A percentile compares a stretch with the other conserved stretches of the same genome.
These are phyloP conservation scores for Gorsachius goisagi DNA, from an alignment of 2,113 vertebrate species.

Conservation along the genomic window DNA sequence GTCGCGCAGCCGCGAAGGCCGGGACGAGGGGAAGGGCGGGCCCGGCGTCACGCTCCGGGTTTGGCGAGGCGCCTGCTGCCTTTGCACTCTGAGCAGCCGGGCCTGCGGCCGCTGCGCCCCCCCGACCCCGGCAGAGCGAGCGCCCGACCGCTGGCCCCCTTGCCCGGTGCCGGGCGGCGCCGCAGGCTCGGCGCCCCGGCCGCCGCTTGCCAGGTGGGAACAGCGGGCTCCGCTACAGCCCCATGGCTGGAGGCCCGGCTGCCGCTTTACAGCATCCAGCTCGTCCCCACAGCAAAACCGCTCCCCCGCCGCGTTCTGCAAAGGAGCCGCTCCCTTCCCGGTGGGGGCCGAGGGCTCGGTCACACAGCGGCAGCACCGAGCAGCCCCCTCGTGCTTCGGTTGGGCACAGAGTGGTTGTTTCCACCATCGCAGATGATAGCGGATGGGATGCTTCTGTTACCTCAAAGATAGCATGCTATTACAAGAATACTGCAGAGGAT, in stretches of 20 bases:
- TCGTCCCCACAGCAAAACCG: fast-evolving
- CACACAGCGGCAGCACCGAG: fast-evolving
- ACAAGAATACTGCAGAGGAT: fast-evolving
- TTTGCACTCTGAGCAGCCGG: not conserved
- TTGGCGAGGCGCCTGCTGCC: too few species aligned
- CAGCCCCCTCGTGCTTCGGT: fast-evolving
- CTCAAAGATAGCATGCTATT: fast-evolving
- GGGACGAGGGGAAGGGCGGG: too few species aligned
- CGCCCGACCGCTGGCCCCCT: too few species aligned
- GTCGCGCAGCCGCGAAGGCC: too few species aligned
- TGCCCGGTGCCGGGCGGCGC: too few species aligned
- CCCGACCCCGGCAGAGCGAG: not conserved
- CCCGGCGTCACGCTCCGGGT: not conserved
- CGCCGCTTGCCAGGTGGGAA: too few species aligned
- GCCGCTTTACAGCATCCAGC: fast-evolving
- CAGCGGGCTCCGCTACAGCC: not conserved
- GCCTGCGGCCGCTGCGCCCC: not conserved
- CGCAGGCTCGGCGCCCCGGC: too few species aligned
- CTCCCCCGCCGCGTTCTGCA: not conserved
- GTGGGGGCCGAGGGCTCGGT: fast-evolving
- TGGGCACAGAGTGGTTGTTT: fast-evolving
- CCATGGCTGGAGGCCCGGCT: fast-evolving
- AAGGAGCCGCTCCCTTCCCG: fast-evolving
- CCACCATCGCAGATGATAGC: fast-evolving
- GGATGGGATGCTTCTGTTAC: fast-evolving